These are phyloP conservation scores for Dendrocincla tyrannina DNA, from an alignment of 2,797 vertebrate genomes.

Conservation along the genomic window DNA sequence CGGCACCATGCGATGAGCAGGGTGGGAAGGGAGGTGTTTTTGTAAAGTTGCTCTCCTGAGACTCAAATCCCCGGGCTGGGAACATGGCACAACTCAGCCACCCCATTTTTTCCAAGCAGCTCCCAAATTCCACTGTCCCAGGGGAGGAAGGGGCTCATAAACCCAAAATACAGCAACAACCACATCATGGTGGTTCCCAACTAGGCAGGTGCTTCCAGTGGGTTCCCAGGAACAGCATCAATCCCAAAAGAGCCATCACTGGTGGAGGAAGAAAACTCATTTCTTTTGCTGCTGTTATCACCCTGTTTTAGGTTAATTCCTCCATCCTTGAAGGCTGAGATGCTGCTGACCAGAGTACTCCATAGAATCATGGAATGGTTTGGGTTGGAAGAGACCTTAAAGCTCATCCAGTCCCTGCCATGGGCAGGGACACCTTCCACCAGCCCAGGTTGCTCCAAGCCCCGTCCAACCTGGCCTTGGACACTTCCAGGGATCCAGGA, in stretches of 20 bases:
- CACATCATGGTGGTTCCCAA: too few species aligned
- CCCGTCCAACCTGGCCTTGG: too few species aligned
- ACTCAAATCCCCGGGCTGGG: not conserved
- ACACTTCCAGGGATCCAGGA: too few species aligned
- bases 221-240: not conserved
- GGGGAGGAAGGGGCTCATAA: not conserved
- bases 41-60: not conserved
- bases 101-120: not conserved
- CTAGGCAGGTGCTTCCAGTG: not conserved
- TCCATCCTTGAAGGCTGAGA: not conserved
- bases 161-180: not conserved
- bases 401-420: too few species aligned
- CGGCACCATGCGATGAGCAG: too few species aligned
- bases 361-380: not conserved
- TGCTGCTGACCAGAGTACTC: too few species aligned
- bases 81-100: not conserved
- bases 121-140: not conserved
- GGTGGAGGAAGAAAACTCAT: not conserved
- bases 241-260: not conserved
- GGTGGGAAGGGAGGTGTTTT: too few species aligned
- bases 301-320: not conserved
- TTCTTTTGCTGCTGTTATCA: not conserved
- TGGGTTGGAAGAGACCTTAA: fast-evolving
- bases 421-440: too few species aligned
- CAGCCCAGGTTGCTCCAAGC: too few species aligned